These are phyloP conservation scores for Metridium senile DNA, from an alignment of 92 coral and sea anemone genomes.

Conservation along the genomic window DNA sequence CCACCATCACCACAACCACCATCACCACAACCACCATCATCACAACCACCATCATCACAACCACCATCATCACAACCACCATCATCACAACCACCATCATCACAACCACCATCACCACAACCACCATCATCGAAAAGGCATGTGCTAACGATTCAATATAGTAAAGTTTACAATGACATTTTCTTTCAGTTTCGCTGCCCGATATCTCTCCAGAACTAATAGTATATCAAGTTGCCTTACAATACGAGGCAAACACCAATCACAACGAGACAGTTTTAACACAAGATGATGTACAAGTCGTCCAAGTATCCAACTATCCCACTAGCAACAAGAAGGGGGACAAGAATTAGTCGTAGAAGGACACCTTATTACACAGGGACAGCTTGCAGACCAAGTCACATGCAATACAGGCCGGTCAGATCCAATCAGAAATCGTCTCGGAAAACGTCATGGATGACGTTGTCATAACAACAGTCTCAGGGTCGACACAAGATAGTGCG, in stretches of 20 bases:
- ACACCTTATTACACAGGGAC: conserved; percentile 19
- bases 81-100: too few species aligned
- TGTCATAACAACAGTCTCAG: conserved; percentile 62
- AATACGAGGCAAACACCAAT: conserved; percentile 21
- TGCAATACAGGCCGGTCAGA: conserved; percentile 14
- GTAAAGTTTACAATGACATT: not conserved
- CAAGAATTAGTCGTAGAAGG: conserved; percentile 31
- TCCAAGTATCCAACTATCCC: conserved; percentile 20
- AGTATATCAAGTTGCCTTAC: conserved; percentile 70
- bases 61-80: too few species aligned
- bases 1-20: too few species aligned
- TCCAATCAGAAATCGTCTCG: conserved; percentile 37
- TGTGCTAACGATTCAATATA: too few species aligned
- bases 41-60: too few species aligned
- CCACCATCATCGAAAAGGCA: too few species aligned
- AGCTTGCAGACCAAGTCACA: conserved; percentile 18
- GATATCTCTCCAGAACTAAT: conserved; percentile 80
- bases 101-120: too few species aligned
- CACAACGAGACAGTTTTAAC: conserved; percentile 28
- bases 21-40: too few species aligned
- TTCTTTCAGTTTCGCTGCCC: conserved; percentile 66
- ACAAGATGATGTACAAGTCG: conserved; percentile 44
- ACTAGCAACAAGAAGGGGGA: not conserved
- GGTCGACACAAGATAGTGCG: conserved; percentile 45
- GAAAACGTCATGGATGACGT: conserved; percentile 70